A percentile compares a stretch with the other conserved stretches of the same genome.
phyloP scores from a whole-genome alignment of 2,113 vertebrate genomes.

The Tamias sibiricus region DNA sequence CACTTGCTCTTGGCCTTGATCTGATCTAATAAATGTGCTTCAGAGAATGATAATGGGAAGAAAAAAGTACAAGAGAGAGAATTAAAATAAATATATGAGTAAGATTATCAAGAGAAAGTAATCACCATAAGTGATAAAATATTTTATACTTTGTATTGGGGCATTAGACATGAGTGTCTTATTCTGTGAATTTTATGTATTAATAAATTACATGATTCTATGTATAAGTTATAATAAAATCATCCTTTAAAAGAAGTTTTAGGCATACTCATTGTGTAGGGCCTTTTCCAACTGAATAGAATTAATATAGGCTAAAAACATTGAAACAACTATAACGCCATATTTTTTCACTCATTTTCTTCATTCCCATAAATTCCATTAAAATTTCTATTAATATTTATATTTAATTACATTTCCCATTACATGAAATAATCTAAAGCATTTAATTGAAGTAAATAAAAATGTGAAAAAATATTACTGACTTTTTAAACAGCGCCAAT shows the following conservation, averaged over 20 bases:
- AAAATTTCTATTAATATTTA: not conserved
- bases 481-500: not conserved
- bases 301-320: not conserved
- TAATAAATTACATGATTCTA: not conserved
- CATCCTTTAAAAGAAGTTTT: not conserved
- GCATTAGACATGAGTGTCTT: not conserved
- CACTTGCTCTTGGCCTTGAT: not conserved
- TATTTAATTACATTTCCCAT: not conserved
- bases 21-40: not conserved
- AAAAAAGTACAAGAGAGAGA: not conserved
- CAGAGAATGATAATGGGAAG: not conserved
- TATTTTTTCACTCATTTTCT: not conserved
- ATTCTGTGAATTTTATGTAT: not conserved
- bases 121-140: not conserved
- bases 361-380: not conserved
- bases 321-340: not conserved
- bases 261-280: not conserved
- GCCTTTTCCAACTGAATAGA: not conserved
- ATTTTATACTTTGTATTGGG: not conserved
- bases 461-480: not conserved
- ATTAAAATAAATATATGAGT: not conserved
- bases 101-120: not conserved
- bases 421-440: not conserved
- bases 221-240: not conserved
- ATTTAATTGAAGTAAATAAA: not conserved